A percentile compares a stretch with the other conserved stretches of the same genome.
These are phyloP conservation scores for Teleogryllus oceanicus DNA, from an alignment of 2,888 invertebrate species.

Conservation along the genomic window DNA sequence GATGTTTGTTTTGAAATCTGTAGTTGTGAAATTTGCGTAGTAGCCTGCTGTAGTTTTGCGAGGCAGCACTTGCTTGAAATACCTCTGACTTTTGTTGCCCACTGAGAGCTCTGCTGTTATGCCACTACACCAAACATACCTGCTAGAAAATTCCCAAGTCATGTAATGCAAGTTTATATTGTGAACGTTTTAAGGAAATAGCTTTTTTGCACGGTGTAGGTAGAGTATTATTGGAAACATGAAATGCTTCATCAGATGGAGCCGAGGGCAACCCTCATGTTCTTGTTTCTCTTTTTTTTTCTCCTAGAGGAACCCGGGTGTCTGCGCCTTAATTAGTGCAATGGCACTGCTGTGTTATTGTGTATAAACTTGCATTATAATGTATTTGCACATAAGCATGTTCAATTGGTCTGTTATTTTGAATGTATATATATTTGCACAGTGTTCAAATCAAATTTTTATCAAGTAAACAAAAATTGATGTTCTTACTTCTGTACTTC, in stretches of 20 bases:
- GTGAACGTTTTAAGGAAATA: neutral
- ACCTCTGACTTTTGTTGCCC: neutral
- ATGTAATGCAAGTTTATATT: constrained; percentile 18
- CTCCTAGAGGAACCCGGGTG: neutral
- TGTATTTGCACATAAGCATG: constrained; percentile 23
- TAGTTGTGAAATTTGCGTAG: constrained; percentile 18
- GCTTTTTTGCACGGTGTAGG: constrained; percentile 18
- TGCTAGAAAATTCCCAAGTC: constrained; percentile 18
- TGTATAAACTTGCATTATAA: constrained; percentile 31
- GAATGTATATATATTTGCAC: constrained; percentile 27
- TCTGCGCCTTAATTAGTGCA: neutral
- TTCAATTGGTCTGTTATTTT: constrained; percentile 30
- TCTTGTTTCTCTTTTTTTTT: neutral
- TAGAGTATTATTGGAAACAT: neutral
- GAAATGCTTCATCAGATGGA: neutral
- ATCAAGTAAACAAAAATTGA: neutral
- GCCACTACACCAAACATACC: neutral
- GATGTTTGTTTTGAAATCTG: constrained; percentile 5
- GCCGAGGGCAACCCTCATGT: neutral
- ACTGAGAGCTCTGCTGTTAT: neutral
- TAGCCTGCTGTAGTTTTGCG: neutral
- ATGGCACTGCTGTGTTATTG: constrained; percentile 25
- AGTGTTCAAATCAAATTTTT: constrained; percentile 27
- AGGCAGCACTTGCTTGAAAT: neutral
- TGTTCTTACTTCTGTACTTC: constrained; percentile 10